Evolutionary conservation across 1,140 invertebrate species (phyloP).

Genomic region (Aphelinus certus): DNA sequence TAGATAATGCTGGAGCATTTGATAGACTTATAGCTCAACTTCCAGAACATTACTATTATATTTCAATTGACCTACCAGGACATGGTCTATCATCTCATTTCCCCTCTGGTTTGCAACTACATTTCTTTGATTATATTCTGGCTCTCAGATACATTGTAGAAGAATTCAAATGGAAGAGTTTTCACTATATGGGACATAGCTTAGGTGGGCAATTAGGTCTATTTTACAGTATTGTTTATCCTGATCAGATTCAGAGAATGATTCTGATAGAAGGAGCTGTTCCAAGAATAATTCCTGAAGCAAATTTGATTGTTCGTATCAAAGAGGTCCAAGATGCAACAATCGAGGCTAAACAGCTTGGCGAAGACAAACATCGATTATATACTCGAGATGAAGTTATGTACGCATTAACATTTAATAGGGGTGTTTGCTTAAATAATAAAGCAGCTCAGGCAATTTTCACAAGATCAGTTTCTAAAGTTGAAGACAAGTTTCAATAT

Average conservation of each 20-base stretch:
- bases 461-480: slow-evolving; percentile 59
- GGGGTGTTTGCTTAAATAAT: slow-evolving; percentile 53
- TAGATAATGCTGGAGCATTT: slow-evolving; percentile 76
- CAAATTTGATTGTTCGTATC: slow-evolving; percentile 49
- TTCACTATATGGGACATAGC: slow-evolving; percentile 70
- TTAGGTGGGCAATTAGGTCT: slow-evolving; percentile 66
- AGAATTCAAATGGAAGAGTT: slow-evolving; percentile 69
- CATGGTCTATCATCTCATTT: slow-evolving; percentile 75
- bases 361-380: slow-evolving; percentile 48
- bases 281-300: slow-evolving; percentile 46
- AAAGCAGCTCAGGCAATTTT: slow-evolving; percentile 65
- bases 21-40: slow-evolving; percentile 72
- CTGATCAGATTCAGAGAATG: slow-evolving; percentile 64
- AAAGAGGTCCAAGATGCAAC: slow-evolving; percentile 49
- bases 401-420: slow-evolving; percentile 56
- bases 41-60: slow-evolving; percentile 67
- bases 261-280: slow-evolving; percentile 67
- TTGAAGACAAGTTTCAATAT: slow-evolving; percentile 53
- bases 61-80: slow-evolving; percentile 75
- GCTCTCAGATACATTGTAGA: slow-evolving; percentile 66
- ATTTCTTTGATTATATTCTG: slow-evolving; percentile 63
- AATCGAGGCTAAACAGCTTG: slow-evolving; percentile 37
- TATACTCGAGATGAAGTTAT: slow-evolving; percentile 68
- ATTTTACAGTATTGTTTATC: slow-evolving; percentile 64
- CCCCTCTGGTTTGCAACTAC: slow-evolving; percentile 65